Evolutionary conservation across 2,113 vertebrate species (phyloP).

Genomic region (Tenrec ecaudatus): DNA sequence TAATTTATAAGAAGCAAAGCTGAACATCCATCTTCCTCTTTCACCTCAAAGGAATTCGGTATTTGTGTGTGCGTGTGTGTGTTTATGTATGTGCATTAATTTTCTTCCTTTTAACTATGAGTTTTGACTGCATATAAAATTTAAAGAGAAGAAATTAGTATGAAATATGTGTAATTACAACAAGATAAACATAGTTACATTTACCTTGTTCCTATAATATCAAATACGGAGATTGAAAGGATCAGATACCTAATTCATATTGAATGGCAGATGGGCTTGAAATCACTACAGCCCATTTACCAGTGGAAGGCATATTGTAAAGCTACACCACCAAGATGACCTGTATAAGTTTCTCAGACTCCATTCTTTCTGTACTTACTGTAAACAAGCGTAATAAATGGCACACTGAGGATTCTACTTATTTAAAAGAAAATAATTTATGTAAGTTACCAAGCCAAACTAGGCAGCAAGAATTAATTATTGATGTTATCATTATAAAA

Average conservation of each 20-base stretch:
- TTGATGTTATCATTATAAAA: background rate
- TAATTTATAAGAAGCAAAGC: background rate
- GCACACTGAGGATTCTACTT: background rate
- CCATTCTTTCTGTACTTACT: background rate
- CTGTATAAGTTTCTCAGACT: background rate
- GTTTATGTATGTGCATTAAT: background rate
- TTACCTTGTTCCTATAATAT: background rate
- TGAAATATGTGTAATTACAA: background rate
- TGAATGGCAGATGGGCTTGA: background rate
- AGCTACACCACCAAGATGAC: background rate
- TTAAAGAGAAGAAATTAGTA: background rate
- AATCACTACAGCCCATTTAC: background rate
- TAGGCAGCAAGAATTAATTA: background rate
- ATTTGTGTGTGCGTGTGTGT: background rate
- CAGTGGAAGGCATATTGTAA: background rate
- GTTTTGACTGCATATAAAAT: background rate
- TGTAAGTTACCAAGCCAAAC: background rate
- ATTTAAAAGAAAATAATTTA: background rate
- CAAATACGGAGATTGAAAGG: background rate
- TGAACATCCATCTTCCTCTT: background rate
- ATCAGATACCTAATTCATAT: background rate
- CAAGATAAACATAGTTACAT: background rate
- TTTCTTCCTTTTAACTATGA: too few species aligned
- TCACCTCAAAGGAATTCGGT: background rate
- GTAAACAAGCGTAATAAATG: conserved; percentile 30